Evolutionary conservation across 2,888 invertebrate species (phyloP).

Genomic region (Miltochrista miniata): DNA sequence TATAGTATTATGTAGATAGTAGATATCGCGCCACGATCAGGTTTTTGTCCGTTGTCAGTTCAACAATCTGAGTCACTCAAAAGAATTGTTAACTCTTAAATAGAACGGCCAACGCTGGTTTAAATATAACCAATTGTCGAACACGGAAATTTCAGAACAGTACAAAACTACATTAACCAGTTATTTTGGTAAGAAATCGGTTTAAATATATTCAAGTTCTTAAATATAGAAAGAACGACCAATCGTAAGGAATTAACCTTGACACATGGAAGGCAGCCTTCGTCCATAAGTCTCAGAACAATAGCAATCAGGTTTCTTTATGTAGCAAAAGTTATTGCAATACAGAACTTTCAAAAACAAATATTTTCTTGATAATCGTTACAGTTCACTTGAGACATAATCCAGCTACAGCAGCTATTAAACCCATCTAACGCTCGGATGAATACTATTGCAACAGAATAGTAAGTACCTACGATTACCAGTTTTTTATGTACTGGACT

Average conservation of each 20-base stretch:
- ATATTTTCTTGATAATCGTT: constrained; percentile 1
- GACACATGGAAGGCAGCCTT: constrained; percentile 70
- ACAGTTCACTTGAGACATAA: not conserved
- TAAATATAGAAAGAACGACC: constrained; percentile 38
- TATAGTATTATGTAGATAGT: constrained; percentile 23
- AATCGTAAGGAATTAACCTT: constrained; percentile 64
- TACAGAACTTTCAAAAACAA: constrained; percentile 9
- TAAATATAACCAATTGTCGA: constrained; percentile 50
- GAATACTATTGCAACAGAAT: constrained; percentile 20
- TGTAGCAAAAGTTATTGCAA: constrained; percentile 18
- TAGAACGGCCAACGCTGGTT: constrained; percentile 49
- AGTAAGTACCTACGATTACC: constrained; percentile 31
- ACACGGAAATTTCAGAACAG: constrained; percentile 45
- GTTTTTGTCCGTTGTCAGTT: constrained; percentile 60
- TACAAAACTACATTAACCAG: constrained; percentile 37
- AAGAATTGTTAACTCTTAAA: constrained; percentile 57
- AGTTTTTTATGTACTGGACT: constrained; percentile 38
- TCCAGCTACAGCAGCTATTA: not conserved
- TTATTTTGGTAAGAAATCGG: constrained; percentile 45
- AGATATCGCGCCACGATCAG: constrained; percentile 45
- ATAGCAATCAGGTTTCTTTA: constrained; percentile 57
- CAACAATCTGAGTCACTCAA: constrained; percentile 64
- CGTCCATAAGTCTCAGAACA: constrained; percentile 49
- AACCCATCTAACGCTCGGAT: constrained; percentile 15
- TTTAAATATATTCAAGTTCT: constrained; percentile 24